Conservation (phyloP, 2,113 vertebrate genomes). For the Prochilodus magdalenae region DNA sequence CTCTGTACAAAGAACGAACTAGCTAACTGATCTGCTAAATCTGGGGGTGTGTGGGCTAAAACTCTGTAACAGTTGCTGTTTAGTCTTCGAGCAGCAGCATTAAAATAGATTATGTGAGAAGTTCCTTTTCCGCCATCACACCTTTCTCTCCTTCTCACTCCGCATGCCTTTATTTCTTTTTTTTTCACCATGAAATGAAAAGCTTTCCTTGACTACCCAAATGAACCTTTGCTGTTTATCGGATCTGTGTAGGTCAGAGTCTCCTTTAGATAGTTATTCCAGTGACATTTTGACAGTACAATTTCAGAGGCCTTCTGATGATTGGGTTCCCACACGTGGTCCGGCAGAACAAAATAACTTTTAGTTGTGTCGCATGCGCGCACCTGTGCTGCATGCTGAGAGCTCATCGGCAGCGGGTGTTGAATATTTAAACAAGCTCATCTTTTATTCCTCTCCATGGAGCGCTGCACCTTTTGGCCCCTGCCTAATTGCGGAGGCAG, state of each 20-base stretch:
- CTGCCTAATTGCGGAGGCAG: conserved; percentile 54
- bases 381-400: conserved; percentile 53
- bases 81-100: background rate
- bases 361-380: conserved; percentile 27
- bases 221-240: background rate
- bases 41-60: background rate
- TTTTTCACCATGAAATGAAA: conserved; percentile 11
- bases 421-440: conserved; percentile 59
- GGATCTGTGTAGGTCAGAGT: background rate
- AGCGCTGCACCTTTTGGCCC: conserved; percentile 59
- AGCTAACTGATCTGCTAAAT: background rate
- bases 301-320: conserved; percentile 47
- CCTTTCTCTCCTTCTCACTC: conserved; percentile 18
- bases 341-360: conserved; percentile 49
- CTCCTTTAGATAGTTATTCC: conserved; percentile 35
- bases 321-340: conserved; percentile 42
- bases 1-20: background rate
- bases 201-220: background rate
- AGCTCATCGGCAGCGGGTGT: conserved; percentile 16
- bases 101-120: background rate
- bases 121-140: background rate
- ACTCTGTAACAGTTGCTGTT: conserved; percentile 33
- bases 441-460: conserved; percentile 55
- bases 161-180: conserved; percentile 12
- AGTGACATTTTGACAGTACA: conserved; percentile 27